A percentile compares a stretch with the other conserved stretches of the same genome.
These are phyloP conservation scores for Manis crassicaudata DNA, from an alignment of 2,797 vertebrate genomes.

Conservation along the genomic window DNA sequence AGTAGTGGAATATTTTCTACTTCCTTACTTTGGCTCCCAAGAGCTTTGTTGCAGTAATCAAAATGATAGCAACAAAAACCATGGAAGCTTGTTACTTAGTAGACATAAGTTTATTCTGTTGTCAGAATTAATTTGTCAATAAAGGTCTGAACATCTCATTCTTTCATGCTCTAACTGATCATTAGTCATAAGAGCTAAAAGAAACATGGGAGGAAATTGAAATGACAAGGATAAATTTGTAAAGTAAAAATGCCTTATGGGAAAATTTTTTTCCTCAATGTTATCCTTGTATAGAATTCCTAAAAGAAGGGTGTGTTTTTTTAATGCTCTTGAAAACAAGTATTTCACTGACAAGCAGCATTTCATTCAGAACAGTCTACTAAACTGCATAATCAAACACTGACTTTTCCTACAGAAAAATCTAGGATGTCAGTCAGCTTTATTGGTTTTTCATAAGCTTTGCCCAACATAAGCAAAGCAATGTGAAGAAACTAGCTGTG, in stretches of 20 bases:
- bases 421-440: constrained; percentile 33
- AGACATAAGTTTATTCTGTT: neutral
- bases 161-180: neutral
- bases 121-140: constrained; percentile 58
- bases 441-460: constrained; percentile 45
- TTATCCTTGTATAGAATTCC: constrained; percentile 34
- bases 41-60: neutral
- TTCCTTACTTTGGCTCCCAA: neutral
- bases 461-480: neutral
- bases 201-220: neutral
- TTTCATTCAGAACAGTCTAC: constrained; percentile 72
- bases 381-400: constrained; percentile 64
- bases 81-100: neutral
- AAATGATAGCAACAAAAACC: neutral
- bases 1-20: neutral
- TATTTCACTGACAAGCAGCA: constrained; percentile 60
- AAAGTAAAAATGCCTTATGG: neutral
- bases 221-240: neutral
- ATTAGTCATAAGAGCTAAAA: neutral
- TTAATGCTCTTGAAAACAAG: constrained; percentile 42
- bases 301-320: neutral
- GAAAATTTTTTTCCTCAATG: neutral
- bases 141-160: neutral
- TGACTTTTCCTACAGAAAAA: constrained; percentile 37
- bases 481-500: neutral